phyloP scores from a whole-genome alignment of 1,140 invertebrate genomes.

The Amphibalanus amphitrite region DNA sequence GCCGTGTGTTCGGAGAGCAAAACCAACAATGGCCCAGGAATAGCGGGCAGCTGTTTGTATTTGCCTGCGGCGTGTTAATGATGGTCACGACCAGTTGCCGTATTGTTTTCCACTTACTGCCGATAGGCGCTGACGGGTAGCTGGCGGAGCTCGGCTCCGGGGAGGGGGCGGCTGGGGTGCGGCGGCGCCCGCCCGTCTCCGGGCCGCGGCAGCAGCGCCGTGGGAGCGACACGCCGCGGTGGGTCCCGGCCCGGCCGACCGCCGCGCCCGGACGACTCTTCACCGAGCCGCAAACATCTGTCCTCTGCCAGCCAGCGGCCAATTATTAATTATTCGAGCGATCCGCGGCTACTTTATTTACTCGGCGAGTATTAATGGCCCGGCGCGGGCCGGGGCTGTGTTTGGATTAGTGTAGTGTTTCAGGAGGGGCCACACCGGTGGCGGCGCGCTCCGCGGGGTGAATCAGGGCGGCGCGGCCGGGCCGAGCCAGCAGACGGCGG shows the following conservation, averaged over 20 bases:
- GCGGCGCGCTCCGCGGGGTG: background rate
- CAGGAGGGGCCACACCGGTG: background rate
- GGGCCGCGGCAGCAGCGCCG: too few relatives aligned
- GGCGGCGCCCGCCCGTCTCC: too few relatives aligned
- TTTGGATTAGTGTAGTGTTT: slow-evolving; percentile 1
- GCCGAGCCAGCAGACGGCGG: too few relatives aligned
- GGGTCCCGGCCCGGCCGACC: background rate
- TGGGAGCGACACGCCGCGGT: background rate
- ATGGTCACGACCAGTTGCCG: background rate
- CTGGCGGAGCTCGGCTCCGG: background rate
- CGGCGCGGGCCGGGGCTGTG: background rate
- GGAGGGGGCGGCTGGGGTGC: background rate
- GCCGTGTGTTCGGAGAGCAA: background rate
- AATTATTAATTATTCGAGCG: background rate
- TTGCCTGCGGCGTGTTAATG: background rate
- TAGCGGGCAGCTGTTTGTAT: background rate
- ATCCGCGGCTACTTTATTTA: background rate
- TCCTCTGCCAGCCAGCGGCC: background rate
- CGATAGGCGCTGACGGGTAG: background rate
- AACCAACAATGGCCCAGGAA: background rate
- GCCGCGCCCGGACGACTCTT: background rate
- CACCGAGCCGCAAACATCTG: background rate
- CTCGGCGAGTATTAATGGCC: background rate
- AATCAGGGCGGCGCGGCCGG: background rate
- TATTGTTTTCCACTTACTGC: background rate